Conservation (phyloP, 2,888 invertebrate species). For the Creontiades dilutus region DNA sequence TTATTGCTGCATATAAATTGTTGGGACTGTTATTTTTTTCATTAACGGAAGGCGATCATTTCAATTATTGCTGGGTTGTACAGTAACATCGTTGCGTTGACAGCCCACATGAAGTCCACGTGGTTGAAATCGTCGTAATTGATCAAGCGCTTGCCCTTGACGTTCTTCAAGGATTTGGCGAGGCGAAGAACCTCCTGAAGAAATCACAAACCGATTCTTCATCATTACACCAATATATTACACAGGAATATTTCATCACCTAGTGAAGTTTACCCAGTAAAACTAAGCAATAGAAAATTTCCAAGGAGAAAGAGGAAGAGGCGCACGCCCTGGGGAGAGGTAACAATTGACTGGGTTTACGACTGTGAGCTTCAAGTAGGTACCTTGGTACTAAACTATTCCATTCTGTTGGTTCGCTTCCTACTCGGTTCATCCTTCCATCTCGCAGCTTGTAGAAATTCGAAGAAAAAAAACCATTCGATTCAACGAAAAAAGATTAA, state of each 20-base stretch:
- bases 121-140: conserved; percentile 83
- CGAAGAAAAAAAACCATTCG: too few species aligned
- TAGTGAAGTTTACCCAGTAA: background rate
- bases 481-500: too few species aligned
- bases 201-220: conserved; percentile 2
- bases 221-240: background rate
- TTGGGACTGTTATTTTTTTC: too few species aligned
- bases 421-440: too few species aligned
- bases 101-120: conserved; percentile 83
- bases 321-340: too few species aligned
- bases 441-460: too few species aligned
- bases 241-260: background rate
- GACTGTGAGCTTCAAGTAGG: too few species aligned
- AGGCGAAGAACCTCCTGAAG: conserved; percentile 52
- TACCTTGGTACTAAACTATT: too few species aligned
- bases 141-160: background rate
- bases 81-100: conserved; percentile 73
- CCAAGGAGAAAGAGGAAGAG: too few species aligned
- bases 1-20: too few species aligned
- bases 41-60: background rate
- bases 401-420: too few species aligned
- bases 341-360: too few species aligned
- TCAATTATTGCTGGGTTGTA: conserved; percentile 54
- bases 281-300: background rate
- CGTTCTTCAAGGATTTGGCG: conserved; percentile 12